Base-by-base conservation (phyloP, 2,797 vertebrate genomes). In the Cossypha caffra region DNA sequence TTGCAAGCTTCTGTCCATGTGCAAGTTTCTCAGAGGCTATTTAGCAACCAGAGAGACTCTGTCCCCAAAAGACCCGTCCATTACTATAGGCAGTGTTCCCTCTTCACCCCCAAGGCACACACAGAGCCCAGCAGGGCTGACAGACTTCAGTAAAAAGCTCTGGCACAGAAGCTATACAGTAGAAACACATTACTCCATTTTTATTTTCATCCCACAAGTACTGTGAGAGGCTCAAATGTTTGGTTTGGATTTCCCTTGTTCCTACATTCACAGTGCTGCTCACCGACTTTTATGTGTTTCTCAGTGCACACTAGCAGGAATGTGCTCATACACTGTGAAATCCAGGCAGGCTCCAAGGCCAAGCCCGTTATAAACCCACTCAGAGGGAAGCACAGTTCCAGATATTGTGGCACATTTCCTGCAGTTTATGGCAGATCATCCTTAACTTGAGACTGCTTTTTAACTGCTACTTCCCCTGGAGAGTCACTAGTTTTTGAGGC, bases 361-460 rank as follows among this genome's bases (percentile, higher is more conserved):
- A 0, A 81, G 23, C 2, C 7, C 0, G 0, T 61, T 75, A 58
- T 12, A 92, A 84, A 86, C 38, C 58, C 40, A 51, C 43, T 21
- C 51, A 48, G n/a, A 69, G 29, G 67, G 69, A 88, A 88, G 48
- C 43, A 81, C 28, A 52, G 83, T 66, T 92, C 62, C 86, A 86
- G 79, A 96, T 66, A 95, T 0, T 50, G 76, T 82, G 88, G 66
- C 71, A 90, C 45, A 86, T 31, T 97, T 93, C 93, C 92, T 96
- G 86, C 33, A 55, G 80, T 29, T 92, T 51, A 45, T 2, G 17
- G 83, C 33, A 92, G 23, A 86, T 33, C 4, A 19, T 42, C 43
- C 48, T 90, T 61, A 93, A 68, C 72, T 29, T 35, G 10, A 67
- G 35, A 88, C 26, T 16, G 38, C 43, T 78, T 93, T 78, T 37